A percentile compares a stretch with the other conserved stretches of the same genome.
phyloP scores from a whole-genome alignment of 2,888 invertebrate genomes.

The Drosophila helvetica region DNA sequence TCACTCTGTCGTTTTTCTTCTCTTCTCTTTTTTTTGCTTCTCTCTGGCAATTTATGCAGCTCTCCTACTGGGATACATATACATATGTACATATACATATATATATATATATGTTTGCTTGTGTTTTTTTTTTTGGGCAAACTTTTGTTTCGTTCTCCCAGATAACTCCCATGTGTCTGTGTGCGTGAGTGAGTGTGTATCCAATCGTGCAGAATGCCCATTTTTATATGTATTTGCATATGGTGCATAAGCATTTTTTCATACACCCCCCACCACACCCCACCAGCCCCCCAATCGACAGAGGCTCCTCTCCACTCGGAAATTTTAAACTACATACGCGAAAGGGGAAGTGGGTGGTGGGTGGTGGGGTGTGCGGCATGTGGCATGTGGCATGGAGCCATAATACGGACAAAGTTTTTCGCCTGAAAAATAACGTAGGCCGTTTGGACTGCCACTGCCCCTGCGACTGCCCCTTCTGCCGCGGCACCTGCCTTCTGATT shows the following conservation, averaged over 20 bases:
- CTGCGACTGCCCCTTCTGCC: neutral
- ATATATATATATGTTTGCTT: slow-evolving; percentile 24
- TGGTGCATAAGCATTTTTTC: slow-evolving; percentile 73
- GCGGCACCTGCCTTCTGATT: slow-evolving; percentile 13
- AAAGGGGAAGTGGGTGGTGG: too few relatives aligned
- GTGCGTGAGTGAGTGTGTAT: slow-evolving; percentile 30
- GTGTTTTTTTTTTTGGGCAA: slow-evolving; percentile 57
- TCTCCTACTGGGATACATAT: slow-evolving; percentile 36
- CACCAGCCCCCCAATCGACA: slow-evolving; percentile 1
- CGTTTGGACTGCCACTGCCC: neutral
- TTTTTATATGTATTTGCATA: slow-evolving; percentile 72
- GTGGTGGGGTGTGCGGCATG: neutral
- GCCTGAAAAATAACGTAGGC: slow-evolving; percentile 36
- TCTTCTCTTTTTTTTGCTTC: slow-evolving; percentile 26
- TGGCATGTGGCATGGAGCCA: slow-evolving; percentile 10
- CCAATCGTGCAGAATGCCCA: slow-evolving; percentile 73
- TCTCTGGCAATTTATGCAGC: slow-evolving; percentile 63
- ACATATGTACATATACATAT: slow-evolving; percentile 7
- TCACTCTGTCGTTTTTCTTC: neutral
- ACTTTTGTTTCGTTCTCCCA: slow-evolving; percentile 64
- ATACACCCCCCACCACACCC: slow-evolving; percentile 34
- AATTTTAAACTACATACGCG: slow-evolving; percentile 54
- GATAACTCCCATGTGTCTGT: slow-evolving; percentile 44
- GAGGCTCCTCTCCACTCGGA: slow-evolving; percentile 15
- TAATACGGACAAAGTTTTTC: slow-evolving; percentile 61